Evolutionary conservation across 2,888 invertebrate species (phyloP).

Genomic region (Erebia ligea): DNA sequence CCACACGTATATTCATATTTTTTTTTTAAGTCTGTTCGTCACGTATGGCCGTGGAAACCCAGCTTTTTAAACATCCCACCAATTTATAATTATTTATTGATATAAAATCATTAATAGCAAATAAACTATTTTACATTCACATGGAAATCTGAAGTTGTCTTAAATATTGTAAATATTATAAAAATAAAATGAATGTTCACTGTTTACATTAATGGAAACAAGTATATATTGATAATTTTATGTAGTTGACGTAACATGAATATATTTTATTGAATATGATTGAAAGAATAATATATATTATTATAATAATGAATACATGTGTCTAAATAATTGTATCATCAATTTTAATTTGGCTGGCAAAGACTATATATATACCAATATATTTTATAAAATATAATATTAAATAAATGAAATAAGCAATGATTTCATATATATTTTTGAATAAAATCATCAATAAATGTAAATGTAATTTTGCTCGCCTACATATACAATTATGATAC

Average conservation of each 20-base stretch:
- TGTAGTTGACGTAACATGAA: not conserved
- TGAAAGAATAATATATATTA: not conserved
- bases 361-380: not conserved
- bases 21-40: not conserved
- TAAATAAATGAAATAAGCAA: not conserved
- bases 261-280: constrained; percentile 1
- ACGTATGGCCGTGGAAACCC: not conserved
- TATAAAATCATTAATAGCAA: constrained; percentile 1
- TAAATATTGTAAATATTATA: constrained; percentile 31
- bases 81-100: constrained; percentile 12
- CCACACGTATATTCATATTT: not conserved
- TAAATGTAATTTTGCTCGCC: too few relatives aligned
- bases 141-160: constrained; percentile 25
- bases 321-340: not conserved
- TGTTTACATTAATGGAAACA: constrained; percentile 17
- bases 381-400: not conserved
- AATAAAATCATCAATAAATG: not conserved
- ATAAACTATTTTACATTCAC: constrained; percentile 15
- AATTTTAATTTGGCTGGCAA: constrained; percentile 1
- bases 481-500: too few relatives aligned
- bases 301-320: not conserved
- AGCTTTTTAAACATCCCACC: constrained; percentile 19
- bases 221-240: not conserved
- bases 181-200: constrained; percentile 7
- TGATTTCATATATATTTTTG: not conserved